Evolutionary conservation across 2,113 vertebrate species (phyloP).

Genomic region (Alligator sinensis): DNA sequence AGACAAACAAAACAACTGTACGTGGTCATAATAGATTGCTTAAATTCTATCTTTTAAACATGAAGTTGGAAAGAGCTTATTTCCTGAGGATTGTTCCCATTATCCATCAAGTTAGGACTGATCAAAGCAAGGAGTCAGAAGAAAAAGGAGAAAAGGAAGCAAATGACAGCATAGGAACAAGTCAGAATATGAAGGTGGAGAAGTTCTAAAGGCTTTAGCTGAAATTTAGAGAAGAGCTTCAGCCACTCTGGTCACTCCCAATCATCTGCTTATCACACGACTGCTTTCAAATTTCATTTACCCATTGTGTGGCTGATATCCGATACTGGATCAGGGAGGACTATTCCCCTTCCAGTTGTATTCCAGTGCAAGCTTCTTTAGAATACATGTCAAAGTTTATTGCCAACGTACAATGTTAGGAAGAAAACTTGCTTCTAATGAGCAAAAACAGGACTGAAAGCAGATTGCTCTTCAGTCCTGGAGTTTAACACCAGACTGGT

Average conservation of each 20-base stretch:
- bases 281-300: constrained; percentile 3
- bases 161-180: not conserved
- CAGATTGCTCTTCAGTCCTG: not conserved
- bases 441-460: not conserved
- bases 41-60: not conserved
- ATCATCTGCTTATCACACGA: not conserved
- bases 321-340: not conserved
- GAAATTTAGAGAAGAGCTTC: not conserved
- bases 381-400: not conserved
- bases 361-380: not conserved
- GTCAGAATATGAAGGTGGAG: not conserved
- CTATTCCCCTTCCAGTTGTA: not conserved
- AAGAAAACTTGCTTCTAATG: not conserved
- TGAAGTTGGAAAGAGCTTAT: not conserved
- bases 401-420: not conserved
- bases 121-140: too few species aligned
- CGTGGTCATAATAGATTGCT: not conserved
- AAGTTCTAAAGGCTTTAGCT: too few species aligned
- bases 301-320: not conserved
- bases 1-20: not conserved
- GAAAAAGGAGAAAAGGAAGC: not conserved
- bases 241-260: too few species aligned
- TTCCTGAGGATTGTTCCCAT: not conserved
- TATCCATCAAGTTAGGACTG: not conserved
- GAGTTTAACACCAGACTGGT: not conserved